A percentile compares a stretch with the other conserved stretches of the same genome.
Conservation (phyloP, 2,888 invertebrate species). For the Acanthoscelides obtectus region DNA sequence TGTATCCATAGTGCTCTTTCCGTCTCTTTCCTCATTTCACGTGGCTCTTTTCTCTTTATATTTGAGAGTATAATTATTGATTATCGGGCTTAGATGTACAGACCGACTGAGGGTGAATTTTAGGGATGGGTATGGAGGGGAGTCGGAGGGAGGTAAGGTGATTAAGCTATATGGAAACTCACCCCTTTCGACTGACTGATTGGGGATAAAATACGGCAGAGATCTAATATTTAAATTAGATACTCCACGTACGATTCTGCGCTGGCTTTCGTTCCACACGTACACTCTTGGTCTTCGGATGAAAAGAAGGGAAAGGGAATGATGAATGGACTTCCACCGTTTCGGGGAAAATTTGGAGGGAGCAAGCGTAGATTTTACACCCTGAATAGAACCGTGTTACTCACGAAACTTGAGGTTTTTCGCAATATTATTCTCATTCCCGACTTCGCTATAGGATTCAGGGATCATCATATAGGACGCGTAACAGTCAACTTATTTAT, state of each 20-base stretch:
- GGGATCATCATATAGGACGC: too few relatives aligned
- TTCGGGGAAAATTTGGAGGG: background rate
- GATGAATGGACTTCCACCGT: background rate
- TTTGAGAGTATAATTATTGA: conserved; percentile 60
- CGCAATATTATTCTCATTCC: background rate
- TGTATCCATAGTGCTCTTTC: conserved; percentile 23
- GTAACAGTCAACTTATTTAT: too few relatives aligned
- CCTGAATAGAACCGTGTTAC: background rate
- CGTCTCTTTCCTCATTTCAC: conserved; percentile 42
- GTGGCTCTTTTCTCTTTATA: conserved; percentile 52
- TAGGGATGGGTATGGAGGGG: conserved; percentile 38
- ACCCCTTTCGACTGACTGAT: conserved; percentile 51
- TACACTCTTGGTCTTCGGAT: background rate
- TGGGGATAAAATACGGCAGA: conserved; percentile 47
- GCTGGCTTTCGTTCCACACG: background rate
- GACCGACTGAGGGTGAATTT: conserved; percentile 36
- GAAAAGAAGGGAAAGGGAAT: background rate
- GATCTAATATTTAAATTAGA: conserved; percentile 49
- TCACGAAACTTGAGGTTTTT: background rate
- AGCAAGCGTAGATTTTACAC: background rate
- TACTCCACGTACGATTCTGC: conserved; percentile 15
- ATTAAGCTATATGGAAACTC: conserved; percentile 57
- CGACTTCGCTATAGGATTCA: too few relatives aligned
- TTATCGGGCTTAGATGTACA: conserved; percentile 51
- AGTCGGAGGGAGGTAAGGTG: conserved; percentile 43